A percentile compares a stretch with the other conserved stretches of the same genome.
phyloP scores from a whole-genome alignment of 2,113 vertebrate genomes.

The Galemys pyrenaicus region DNA sequence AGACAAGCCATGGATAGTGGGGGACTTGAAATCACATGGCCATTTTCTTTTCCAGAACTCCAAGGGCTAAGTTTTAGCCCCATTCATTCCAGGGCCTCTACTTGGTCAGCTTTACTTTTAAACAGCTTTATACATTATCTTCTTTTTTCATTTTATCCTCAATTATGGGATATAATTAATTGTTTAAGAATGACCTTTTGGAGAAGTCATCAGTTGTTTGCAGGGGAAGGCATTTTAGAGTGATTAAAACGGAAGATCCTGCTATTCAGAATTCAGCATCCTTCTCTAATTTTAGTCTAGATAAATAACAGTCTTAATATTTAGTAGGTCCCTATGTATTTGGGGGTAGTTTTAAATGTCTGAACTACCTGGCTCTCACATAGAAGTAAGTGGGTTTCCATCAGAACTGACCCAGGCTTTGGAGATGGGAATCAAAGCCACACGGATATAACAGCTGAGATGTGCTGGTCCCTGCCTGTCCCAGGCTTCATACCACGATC shows the following conservation, averaged over 20 bases:
- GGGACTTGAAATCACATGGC: not conserved
- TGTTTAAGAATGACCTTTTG: not conserved
- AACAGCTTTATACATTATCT: not conserved
- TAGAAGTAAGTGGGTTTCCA: not conserved
- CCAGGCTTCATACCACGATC: not conserved
- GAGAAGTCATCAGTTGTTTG: conserved; percentile 1
- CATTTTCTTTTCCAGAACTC: not conserved
- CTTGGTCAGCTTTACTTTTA: not conserved
- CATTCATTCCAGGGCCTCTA: not conserved
- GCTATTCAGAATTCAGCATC: not conserved
- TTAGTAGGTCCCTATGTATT: not conserved
- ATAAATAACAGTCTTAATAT: not conserved
- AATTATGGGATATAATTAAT: not conserved
- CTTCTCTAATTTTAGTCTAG: not conserved
- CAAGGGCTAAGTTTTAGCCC: not conserved
- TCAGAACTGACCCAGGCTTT: not conserved
- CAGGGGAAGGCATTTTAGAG: not conserved
- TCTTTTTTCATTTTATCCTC: not conserved
- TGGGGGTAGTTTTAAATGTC: not conserved
- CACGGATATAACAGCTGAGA: not conserved
- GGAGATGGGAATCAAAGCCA: not conserved
- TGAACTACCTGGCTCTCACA: conserved; percentile 2
- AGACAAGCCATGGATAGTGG: too few relatives aligned
- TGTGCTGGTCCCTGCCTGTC: not conserved
- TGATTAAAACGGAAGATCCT: not conserved